Evolutionary conservation across 2,888 invertebrate genomes (phyloP), one percentile per base, ranked within the genome.

Genomic region (Archaeoteleia sp.): DNA sequence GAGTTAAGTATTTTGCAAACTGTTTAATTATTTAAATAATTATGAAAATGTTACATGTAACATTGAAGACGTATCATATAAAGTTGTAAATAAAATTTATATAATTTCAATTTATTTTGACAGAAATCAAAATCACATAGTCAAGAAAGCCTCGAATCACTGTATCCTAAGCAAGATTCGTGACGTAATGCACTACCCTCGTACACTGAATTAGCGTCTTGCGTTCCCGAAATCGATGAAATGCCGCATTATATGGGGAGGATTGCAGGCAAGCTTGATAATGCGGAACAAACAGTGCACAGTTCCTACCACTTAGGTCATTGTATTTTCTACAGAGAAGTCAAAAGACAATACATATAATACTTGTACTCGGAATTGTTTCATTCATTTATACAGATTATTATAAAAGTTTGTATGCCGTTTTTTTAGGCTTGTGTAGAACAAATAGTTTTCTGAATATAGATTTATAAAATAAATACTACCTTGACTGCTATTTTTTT

Each of bases 181-280:
- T 46, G 58, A 60, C 60, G 60, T 55, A 54, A 60, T 49, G 48
- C 58, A 37, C 27, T 10, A 13, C 53, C 46, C 46, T 51, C 40
- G 58, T 66, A 60, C 20, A 67, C 54, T 53, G 48, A 67, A 67
- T 67, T 54, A 61, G 34, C 55, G 60, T 67, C 66, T 66, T 60
- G 60, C 58, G 55, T 49, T 67, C 60, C 67, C 49, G 55, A 67
- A 67, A 67, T 67, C 67, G 60, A 67, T 67, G 67, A 67, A 67
- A 67, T 60, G 60, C 67, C 55, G 67, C 67, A 67, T 67, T 67
- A 54, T 49, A 66, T 43, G 60, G 60, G 54, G 60, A 60, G 60
- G 58, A 66, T 58, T 60, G 54, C 39, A 55, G 60, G 57, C 45
- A 48, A 14, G 27, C 27, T 66, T 66, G 66, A 60, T 66, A 66